Evolutionary conservation across 2,888 invertebrate species (phyloP), one percentile per base, ranked within the genome.

Genomic region (Empis livida): DNA sequence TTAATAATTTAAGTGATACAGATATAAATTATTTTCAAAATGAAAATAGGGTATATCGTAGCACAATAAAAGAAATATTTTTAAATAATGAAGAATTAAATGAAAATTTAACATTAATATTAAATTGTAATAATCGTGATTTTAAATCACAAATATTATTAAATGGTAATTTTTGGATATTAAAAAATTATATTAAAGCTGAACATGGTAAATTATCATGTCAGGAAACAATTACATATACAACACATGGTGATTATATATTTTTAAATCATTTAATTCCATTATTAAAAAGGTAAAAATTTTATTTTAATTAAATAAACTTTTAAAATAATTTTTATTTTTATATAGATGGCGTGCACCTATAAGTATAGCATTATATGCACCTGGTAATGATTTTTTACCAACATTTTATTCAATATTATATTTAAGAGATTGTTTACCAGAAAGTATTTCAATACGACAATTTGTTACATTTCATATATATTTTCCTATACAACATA

Each of bases 221-320:
- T 59, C 73, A 75, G 59, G 77, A 78, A 56, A 74, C 74, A 49
- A 72, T 83, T 32, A 82, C 82, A 0, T 79, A 79, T 56, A 78
- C 81, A 11, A 82, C 82, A 0, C 80, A 82, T 59, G 79, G 77
- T 0, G 81, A 82, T 57, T 78, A 71, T 57, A 78, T 79, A 10
- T 82, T 80, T 64, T 71, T 82, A 53, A 76, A 78, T 55, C 79
- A 81, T 62, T 61, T 81, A 51, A 72, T 73, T 51, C 73, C 74
- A 2, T 59, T 82, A 44, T 61, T 77, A 48, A 69, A 55, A 6
- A 61, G 67, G 67, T 67, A 41, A 57, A 31, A 10, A n/a, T n/a
- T n/a, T n/a, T n/a, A n/a, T n/a, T n/a, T n/a, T n/a, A n/a, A n/a
- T n/a, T n/a, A n/a, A n/a, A n/a, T n/a, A n/a, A n/a, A n/a, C n/a